Base-by-base conservation (phyloP, 2,113 vertebrate species). In the Phalacrocorax pelagicus region DNA sequence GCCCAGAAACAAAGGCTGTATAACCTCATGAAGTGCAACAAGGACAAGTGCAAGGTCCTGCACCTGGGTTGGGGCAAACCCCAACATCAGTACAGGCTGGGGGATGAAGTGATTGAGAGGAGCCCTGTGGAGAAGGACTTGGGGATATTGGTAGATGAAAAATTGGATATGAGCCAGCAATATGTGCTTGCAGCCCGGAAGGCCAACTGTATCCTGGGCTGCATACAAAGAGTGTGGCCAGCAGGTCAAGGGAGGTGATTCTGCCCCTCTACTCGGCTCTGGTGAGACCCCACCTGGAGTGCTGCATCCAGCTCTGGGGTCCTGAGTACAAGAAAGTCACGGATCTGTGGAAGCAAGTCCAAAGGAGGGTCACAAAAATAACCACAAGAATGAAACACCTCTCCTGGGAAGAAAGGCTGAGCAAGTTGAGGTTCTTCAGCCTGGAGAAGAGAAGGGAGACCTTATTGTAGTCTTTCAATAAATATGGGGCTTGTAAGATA, bases 231-330 rank as follows among this genome's bases (percentile, higher is more conserved):
- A 4, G 29, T 0, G 1, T 10, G 24, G 15, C 1, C 71, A 58
- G n/a, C 58, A 21, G 3, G 10, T 8, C 3, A 1, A 32, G 42
- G 23, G 6, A 9, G 24, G 5, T 3, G 44, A 42, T 67, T 36
- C 30, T 59, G 4, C 15, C 24, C 10, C 42, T 66, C 34, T 38
- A 1, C 26, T 7, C n/a, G 0, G 0, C 23, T 29, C 42, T 19
- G 0, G 5, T 29, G 62, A 69, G 36, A 77, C 12, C 19, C 9
- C 38, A 15, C 14, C 40, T 29, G n/a, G 4, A 47, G 34, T 5
- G 1, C 13, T 34, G 40, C 2, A 0, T n/a, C 10, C 23, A n/a
- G 29, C 11, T 67, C 30, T 42, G 83, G 19, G 8, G 5, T 4
- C 8, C 23, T 4, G 51, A 49, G 8, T 2, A 5, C 1, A 21